These are phyloP conservation scores for Pampusana beccarii DNA, from an alignment of 2,113 vertebrate species.

Conservation along the genomic window DNA sequence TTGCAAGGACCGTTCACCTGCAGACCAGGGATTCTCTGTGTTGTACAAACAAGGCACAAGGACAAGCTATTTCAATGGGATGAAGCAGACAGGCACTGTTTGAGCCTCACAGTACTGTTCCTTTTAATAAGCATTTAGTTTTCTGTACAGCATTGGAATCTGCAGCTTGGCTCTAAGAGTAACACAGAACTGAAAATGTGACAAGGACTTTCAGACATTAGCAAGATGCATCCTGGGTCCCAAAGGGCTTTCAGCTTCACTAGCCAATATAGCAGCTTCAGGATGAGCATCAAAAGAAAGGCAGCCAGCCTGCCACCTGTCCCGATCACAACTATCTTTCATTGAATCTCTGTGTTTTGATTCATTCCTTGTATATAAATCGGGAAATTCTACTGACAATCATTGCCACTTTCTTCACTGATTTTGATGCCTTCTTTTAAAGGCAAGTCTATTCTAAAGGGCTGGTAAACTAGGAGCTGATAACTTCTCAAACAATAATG, in stretches of 20 bases:
- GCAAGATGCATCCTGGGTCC: not conserved
- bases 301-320: not conserved
- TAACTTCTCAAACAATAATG: not conserved
- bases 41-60: not conserved
- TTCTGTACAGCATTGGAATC: not conserved
- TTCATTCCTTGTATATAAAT: not conserved
- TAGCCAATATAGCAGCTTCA: not conserved
- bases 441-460: not conserved
- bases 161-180: not conserved
- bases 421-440: slow-evolving; percentile 1
- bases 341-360: not conserved
- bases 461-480: not conserved
- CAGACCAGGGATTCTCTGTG: not conserved
- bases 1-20: not conserved
- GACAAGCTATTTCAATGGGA: rapidly evolving
- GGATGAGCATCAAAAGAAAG: not conserved
- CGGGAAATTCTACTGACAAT: not conserved
- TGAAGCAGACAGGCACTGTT: not conserved
- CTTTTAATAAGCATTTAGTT: not conserved
- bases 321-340: not conserved
- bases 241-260: not conserved
- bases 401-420: not conserved
- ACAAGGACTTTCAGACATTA: not conserved
- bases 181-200: slow-evolving; percentile 1
- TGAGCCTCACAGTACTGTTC: not conserved